Base-by-base conservation (phyloP, 1,140 invertebrate species). In the Platorchestia sp. region DNA sequence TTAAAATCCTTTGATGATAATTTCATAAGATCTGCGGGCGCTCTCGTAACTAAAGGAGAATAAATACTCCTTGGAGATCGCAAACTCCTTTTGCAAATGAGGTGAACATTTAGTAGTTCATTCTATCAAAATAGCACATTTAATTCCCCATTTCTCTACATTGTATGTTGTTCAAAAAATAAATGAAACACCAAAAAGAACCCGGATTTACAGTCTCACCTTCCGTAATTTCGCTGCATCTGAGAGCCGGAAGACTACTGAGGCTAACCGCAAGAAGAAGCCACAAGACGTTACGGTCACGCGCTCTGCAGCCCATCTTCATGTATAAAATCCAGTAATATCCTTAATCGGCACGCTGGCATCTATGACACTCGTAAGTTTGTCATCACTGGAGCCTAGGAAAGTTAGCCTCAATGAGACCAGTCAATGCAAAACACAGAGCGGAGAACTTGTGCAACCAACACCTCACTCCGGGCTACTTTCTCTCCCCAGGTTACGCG, bases 231-330 rank as follows among this genome's bases (percentile, higher is more conserved):
- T 75, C 59, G 59, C 36, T 75, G 59, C 59, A 89, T 89, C n/a
- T 89, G n/a, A 89, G 43, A 44, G 43, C 87, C 87, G 87, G 41
- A 89, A 89, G 41, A 89, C 36, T 42, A 42, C 14, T 16, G 36
- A 89, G 87, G 87, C 43, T 41, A 89, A 42, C 87, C 87, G 87
- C 87, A 89, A 89, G 87, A 41, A 89, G 87, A 89, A 89, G 87
- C 87, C 87, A 89, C n/a, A 41, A 89, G 27, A 14, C 43, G 87
- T 27, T 44, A 41, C 87, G 87, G 87, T 44, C n/a, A 41, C n/a
- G 43, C 87, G 42, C 87, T 41, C 43, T 44, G 87, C 87, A 89
- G 41, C 87, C 43, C 87, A 89, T 89, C 41, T 89, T 89, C 87
- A 7, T 42, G 14, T 42, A 89, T 27, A 89, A 89, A 89, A 14